A percentile compares a stretch with the other conserved stretches of the same genome.
Conservation (phyloP, 2,797 vertebrate genomes). For the Lepilemur septentrionalis region DNA sequence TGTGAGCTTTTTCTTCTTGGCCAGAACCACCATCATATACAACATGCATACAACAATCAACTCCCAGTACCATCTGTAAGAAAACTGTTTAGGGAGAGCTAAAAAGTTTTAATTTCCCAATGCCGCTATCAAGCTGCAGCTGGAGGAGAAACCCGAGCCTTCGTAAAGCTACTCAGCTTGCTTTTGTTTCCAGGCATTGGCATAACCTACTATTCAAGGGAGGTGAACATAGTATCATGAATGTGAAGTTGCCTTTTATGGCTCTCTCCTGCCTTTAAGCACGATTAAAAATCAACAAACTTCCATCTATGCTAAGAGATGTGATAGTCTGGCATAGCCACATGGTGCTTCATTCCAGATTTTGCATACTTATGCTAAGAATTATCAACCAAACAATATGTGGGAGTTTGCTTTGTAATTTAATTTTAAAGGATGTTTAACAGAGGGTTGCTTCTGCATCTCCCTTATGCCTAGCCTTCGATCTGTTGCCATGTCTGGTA, state of each 20-base stretch:
- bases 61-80: conserved; percentile 78
- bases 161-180: conserved; percentile 46
- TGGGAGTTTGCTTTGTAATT: conserved; percentile 57
- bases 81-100: conserved; percentile 73
- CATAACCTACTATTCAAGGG: not conserved
- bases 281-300: conserved; percentile 12
- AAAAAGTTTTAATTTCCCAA: conserved; percentile 83
- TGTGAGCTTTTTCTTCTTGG: conserved; percentile 58
- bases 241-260: conserved; percentile 40
- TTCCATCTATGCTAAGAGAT: conserved; percentile 41
- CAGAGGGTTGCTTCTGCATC: conserved; percentile 66
- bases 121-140: conserved; percentile 73
- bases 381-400: conserved; percentile 48
- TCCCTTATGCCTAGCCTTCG: conserved; percentile 60
- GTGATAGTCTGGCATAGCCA: not conserved
- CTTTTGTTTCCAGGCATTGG: conserved; percentile 55
- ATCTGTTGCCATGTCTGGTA: not conserved
- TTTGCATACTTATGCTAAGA: conserved; percentile 49
- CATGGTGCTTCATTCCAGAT: not conserved
- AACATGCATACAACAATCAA: conserved; percentile 66
- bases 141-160: conserved; percentile 45
- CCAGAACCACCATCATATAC: conserved; percentile 50
- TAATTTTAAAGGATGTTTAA: conserved; percentile 67
- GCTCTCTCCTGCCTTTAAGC: conserved; percentile 43
- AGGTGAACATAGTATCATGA: conserved; percentile 48